Base-by-base conservation (phyloP, 2,113 vertebrate species). In the Onychostruthus taczanowskii region DNA sequence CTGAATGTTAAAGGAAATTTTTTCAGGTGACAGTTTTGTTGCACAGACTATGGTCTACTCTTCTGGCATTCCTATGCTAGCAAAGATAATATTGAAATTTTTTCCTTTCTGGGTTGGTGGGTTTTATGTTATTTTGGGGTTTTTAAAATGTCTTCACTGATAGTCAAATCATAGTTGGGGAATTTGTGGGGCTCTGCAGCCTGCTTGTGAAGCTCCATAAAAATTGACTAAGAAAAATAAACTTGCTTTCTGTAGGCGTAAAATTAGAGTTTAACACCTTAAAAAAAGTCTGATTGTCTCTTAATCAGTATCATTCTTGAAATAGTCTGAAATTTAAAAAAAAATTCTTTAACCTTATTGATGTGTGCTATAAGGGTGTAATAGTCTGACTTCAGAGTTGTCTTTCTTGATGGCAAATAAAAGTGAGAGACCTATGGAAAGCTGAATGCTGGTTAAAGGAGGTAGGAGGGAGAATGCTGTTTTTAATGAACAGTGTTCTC, bases 321-420 rank as follows among this genome's bases (percentile, higher is more conserved):
- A 93, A 84, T 43, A 72, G 47, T 13, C 16, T 59, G 31, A 26
- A n/a, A 24, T 52, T 37, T 20, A 5, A 39, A 82, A 87, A 62
- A 86, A 67, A 66, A 12, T 52, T 13, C 17, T 74, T 94, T 59
- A 49, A 52, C 62, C 53, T 83, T 66, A 56, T 11, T 87, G 67
- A 16, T 76, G 11, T 12, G 4, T 82, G 49, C 63, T 49, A 7
- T 55, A 55, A 49, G 33, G 37, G 9, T 90, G 35, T 47, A 81
- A 78, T 84, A 50, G 35, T 93, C 55, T 84, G 67, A 74, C 80
- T 77, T 84, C 62, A 39, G 66, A 72, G 73, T 77, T 90, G 50
- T 88, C 70, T 88, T 93, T 86, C 59, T 8, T 52, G 85, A 31
- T 83, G 78, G 63, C 87, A 91, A 90, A 85, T 92, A 70, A 82